phyloP scores from a whole-genome alignment of 2,888 invertebrate species.

The Neria commutata region DNA sequence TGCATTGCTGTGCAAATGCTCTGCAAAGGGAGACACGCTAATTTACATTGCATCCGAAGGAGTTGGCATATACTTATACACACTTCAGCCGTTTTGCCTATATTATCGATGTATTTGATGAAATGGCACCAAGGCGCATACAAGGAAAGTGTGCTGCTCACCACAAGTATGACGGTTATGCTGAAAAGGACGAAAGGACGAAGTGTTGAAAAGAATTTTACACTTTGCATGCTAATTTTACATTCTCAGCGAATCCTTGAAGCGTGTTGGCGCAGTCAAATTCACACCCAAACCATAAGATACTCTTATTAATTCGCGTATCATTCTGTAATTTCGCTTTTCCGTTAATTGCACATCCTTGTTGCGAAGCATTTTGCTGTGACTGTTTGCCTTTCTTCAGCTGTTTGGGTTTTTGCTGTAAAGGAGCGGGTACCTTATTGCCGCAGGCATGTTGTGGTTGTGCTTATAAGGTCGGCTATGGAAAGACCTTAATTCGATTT shows the following conservation, averaged over 20 bases:
- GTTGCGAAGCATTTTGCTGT: conserved; percentile 34
- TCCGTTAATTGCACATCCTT: conserved; percentile 31
- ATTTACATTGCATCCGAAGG: not conserved
- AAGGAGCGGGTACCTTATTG: too few relatives aligned
- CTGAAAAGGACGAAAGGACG: conserved; percentile 21
- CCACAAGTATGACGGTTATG: conserved; percentile 40
- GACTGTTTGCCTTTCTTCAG: too few relatives aligned
- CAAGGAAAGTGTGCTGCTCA: conserved; percentile 33
- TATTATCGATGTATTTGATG: conserved; percentile 33
- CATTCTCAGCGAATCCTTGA: conserved; percentile 37
- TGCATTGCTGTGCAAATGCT: conserved; percentile 39
- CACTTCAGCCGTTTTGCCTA: conserved; percentile 45
- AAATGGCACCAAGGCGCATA: conserved; percentile 44
- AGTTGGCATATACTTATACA: not conserved
- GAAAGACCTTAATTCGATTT: too few relatives aligned
- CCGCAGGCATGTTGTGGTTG: too few relatives aligned
- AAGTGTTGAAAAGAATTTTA: not conserved
- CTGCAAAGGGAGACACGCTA: conserved; percentile 31
- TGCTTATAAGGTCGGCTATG: too few relatives aligned
- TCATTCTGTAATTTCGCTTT: conserved; percentile 38
- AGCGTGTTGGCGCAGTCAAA: conserved; percentile 34
- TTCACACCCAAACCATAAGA: conserved; percentile 45
- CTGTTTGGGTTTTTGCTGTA: too few relatives aligned
- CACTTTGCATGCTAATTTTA: conserved; percentile 17
- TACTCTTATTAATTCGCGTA: conserved; percentile 40